Conservation (phyloP, 2,888 invertebrate species). For the Xestia xanthographa region DNA sequence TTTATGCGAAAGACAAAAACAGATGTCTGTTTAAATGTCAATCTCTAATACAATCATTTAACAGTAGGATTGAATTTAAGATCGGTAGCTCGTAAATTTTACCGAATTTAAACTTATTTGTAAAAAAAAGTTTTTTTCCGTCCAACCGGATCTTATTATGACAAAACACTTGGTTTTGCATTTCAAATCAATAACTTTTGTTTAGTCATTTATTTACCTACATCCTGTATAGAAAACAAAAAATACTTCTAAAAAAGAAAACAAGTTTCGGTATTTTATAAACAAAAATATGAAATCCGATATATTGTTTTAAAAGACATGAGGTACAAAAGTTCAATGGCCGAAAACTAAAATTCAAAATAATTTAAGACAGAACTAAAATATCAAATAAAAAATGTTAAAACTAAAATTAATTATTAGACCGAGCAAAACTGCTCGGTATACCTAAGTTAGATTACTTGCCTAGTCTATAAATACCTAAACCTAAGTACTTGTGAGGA, state of each 20-base stretch:
- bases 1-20: slow-evolving; percentile 1
- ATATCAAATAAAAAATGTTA: not conserved
- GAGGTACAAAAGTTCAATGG: not conserved
- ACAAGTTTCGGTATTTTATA: not conserved
- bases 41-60: too few species aligned
- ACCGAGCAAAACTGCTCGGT: not conserved
- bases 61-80: not conserved
- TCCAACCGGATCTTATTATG: not conserved
- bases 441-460: not conserved
- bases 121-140: not conserved
- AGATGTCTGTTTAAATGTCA: too few species aligned
- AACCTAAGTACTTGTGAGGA: not conserved
- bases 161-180: not conserved
- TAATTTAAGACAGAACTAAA: too few species aligned
- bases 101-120: not conserved
- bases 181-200: not conserved
- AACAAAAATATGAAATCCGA: not conserved
- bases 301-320: rapidly evolving
- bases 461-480: not conserved
- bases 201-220: not conserved
- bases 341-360: not conserved
- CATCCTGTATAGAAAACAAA: not conserved
- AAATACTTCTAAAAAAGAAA: not conserved
- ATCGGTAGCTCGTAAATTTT: slow-evolving; percentile 1
- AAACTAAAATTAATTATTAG: not conserved